Base-by-base conservation (phyloP, 2,797 vertebrate genomes). In the Bovichtus diacanthus region DNA sequence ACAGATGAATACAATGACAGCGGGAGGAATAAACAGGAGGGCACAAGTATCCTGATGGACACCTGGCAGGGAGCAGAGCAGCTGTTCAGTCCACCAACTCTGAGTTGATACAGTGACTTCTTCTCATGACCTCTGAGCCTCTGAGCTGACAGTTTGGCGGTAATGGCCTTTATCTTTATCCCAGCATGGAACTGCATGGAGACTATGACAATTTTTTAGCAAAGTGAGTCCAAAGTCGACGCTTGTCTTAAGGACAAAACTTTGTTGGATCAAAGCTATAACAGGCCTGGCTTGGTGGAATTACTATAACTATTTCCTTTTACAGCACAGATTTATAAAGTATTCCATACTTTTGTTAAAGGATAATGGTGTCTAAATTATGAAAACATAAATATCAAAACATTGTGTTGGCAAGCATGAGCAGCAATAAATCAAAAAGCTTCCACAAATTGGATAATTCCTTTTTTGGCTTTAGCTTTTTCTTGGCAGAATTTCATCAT, bases 361-460 rank as follows among this genome's bases (percentile, higher is more conserved):
- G 49, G 13, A 65, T n/a, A 56, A 63, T 21, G 29, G 39, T 49
- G 44, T 82, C 10, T 63, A 31, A 68, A 68, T 76, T 59, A 29
- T 50, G 43, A 53, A 74, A 39, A 51, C 38, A 38, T 23, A 61
- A 61, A 77, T 80, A 66, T 82, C 55, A 78, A 84, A 87, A 81
- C 71, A 65, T 3, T 62, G 43, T 25, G 51, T 43, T 90, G 85
- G 78, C 80, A 83, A 60, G 23, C 60, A 61, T 19, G 25, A 60
- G 67, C 43, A 71, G 68, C 53, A 75, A 83, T 88, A 63, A 81
- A 88, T 87, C 74, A 89, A 73, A 87, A 84, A 49, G 41, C 83
- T 76, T 86, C 55, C 55, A 74, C 84, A 88, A 86, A 89, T 73
- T 86, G 71, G 82, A 88, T 87, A 78, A 87, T 83, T 80, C 63